Conservation (phyloP, 53 echinoderm and acorn worm genomes). For the Echinometra lucunter region DNA sequence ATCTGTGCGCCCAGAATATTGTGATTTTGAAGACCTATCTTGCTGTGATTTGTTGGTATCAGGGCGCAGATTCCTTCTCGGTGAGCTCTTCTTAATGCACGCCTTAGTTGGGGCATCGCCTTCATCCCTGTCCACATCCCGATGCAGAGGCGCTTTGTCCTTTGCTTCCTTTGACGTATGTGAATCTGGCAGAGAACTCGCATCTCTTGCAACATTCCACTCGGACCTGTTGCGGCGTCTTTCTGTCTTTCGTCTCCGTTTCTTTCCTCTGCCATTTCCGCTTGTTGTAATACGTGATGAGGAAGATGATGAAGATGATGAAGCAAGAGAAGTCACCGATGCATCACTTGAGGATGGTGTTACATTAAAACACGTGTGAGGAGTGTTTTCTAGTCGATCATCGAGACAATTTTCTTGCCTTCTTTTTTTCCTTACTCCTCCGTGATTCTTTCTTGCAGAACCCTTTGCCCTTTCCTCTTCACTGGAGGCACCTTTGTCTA, state of each 20-base stretch:
- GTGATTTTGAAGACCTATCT: neutral
- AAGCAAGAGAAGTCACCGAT: conserved; percentile 12
- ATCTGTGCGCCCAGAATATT: neutral
- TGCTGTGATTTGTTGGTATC: neutral
- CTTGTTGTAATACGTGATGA: neutral
- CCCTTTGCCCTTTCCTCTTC: neutral
- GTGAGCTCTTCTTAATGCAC: neutral
- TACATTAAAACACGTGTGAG: neutral
- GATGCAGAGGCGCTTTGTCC: neutral
- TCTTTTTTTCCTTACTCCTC: neutral
- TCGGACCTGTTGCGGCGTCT: neutral
- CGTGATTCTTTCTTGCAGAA: neutral
- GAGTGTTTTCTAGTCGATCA: neutral
- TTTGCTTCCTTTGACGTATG: neutral
- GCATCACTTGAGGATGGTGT: neutral
- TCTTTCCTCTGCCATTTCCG: conserved; percentile 13
- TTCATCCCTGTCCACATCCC: neutral
- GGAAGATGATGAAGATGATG: neutral
- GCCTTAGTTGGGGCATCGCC: neutral
- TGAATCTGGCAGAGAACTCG: neutral
- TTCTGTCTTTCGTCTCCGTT: neutral
- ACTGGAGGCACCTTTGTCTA: neutral
- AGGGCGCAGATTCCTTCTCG: neutral
- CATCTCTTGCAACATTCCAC: neutral
- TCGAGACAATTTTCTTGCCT: neutral